Conservation (phyloP, 2,888 invertebrate species). For the Taenaris catops region DNA sequence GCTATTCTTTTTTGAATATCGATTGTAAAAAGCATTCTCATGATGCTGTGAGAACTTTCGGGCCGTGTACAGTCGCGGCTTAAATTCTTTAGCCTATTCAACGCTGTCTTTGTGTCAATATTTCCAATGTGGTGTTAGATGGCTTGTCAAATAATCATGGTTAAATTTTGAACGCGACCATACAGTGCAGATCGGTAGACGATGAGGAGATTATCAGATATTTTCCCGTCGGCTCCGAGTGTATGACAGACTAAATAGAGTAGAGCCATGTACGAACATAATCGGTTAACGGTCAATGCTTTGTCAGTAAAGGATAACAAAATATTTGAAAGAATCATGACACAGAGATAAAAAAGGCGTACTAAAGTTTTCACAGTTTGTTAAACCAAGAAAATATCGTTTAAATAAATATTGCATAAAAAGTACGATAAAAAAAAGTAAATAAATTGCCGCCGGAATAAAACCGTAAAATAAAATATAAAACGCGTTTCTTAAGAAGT, state of each 20-base stretch:
- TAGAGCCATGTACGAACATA: conserved; percentile 38
- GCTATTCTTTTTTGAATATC: conserved; percentile 76
- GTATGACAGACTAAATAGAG: conserved; percentile 37
- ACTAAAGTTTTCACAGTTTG: too few species aligned
- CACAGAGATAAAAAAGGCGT: background rate
- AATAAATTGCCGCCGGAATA: conserved; percentile 15
- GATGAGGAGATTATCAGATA: conserved; percentile 38
- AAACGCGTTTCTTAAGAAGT: conserved; percentile 43
- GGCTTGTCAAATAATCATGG: conserved; percentile 32
- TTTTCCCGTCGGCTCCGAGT: conserved; percentile 32
- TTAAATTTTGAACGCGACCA: conserved; percentile 39
- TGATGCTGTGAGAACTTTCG: conserved; percentile 71
- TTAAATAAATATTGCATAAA: too few species aligned
- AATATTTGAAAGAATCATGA: conserved; percentile 5
- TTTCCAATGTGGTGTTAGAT: conserved; percentile 35
- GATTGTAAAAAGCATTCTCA: conserved; percentile 77
- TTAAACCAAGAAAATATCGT: too few species aligned
- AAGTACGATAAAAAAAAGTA: too few species aligned
- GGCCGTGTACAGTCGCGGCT: conserved; percentile 51
- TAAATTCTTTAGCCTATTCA: conserved; percentile 61
- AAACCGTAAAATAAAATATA: conserved; percentile 20
- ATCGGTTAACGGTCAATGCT: conserved; percentile 35
- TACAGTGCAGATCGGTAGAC: conserved; percentile 39
- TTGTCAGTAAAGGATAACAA: conserved; percentile 24
- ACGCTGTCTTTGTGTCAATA: conserved; percentile 48